phyloP scores from a whole-genome alignment of 2,797 vertebrate genomes.

The Squalus acanthias region DNA sequence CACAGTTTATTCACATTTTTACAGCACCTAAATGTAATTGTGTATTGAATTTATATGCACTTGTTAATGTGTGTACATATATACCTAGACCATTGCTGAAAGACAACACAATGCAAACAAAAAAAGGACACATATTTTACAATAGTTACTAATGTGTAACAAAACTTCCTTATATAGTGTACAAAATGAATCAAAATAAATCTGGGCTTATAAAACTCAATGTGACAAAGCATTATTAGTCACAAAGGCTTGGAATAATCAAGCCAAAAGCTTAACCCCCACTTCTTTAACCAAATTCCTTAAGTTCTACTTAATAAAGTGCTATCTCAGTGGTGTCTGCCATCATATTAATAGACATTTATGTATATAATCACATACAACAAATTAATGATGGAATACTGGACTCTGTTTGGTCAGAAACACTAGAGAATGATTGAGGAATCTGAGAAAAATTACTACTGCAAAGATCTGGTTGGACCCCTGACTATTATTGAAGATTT shows the following conservation, averaged over 20 bases:
- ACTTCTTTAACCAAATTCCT: not conserved
- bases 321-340: constrained; percentile 13
- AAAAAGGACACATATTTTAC: not conserved
- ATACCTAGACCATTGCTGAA: constrained; percentile 12
- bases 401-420: not conserved
- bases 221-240: constrained; percentile 7
- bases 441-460: not conserved
- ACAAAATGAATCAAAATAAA: constrained; percentile 27
- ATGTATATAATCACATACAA: not conserved
- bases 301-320: constrained; percentile 13
- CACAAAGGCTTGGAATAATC: constrained; percentile 31
- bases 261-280: constrained; percentile 20
- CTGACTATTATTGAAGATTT: not conserved
- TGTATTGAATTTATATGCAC: constrained; percentile 23
- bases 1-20: constrained; percentile 34
- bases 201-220: constrained; percentile 19
- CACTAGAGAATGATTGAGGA: not conserved
- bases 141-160: constrained; percentile 15
- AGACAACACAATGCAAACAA: constrained; percentile 4
- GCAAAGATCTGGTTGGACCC: not conserved
- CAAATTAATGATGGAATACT: constrained; percentile 24
- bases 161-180: not conserved
- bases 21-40: constrained; percentile 17
- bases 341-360: constrained; percentile 4
- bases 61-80: constrained; percentile 10